Percentiles rank a stretch among this genome's conserved stretches.
Evolutionary conservation across 2,113 vertebrate genomes (phyloP).

Genomic region (Regulus satrapa): DNA sequence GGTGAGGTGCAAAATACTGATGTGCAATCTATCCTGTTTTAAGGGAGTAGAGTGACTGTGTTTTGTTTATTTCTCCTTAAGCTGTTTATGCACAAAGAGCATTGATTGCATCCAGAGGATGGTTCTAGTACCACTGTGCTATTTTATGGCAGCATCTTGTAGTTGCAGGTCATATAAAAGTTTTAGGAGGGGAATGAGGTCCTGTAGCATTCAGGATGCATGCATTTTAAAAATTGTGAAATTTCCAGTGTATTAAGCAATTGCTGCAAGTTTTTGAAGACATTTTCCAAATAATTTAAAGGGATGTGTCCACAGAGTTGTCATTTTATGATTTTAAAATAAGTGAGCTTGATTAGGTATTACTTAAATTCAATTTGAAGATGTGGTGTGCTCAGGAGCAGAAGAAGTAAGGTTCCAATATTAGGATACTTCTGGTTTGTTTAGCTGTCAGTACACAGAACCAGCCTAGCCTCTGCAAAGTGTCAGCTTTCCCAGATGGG

Average conservation of each 20-base stretch:
- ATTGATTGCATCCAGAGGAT: neutral
- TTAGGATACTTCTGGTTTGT: neutral
- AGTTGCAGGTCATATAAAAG: neutral
- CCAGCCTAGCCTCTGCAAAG: neutral
- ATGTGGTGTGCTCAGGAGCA: neutral
- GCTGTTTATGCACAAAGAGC: neutral
- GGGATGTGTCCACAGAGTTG: neutral
- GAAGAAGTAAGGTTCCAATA: neutral
- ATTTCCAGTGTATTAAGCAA: neutral
- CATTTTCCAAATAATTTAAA: conserved; percentile 15
- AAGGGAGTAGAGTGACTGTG: neutral
- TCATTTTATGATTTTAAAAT: conserved; percentile 4
- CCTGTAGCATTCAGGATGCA: neutral
- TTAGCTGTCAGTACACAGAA: neutral
- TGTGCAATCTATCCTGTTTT: neutral
- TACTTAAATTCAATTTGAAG: neutral
- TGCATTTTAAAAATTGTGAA: conserved; percentile 12
- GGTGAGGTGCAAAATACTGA: neutral
- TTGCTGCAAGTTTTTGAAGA: conserved; percentile 10
- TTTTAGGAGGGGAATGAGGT: neutral
- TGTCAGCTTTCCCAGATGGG: neutral
- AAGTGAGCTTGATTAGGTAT: neutral
- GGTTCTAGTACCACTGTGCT: neutral
- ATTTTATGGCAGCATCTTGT: neutral
- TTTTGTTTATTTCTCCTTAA: conserved; percentile 11